These are phyloP conservation scores for Butorides virescens DNA, from an alignment of 2,113 vertebrate genomes.

Conservation along the genomic window DNA sequence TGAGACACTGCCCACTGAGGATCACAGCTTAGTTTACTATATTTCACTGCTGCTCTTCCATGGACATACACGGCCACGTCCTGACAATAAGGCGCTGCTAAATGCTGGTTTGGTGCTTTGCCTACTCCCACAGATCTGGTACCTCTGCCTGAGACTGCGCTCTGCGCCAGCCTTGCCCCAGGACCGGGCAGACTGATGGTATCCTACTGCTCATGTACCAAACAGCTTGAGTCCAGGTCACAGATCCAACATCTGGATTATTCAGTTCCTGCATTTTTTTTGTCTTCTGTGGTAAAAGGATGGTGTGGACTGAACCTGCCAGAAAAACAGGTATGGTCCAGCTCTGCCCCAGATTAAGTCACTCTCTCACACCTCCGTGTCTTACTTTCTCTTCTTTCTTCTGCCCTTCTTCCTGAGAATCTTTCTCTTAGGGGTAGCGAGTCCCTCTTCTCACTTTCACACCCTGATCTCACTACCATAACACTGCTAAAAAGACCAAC, in stretches of 20 bases:
- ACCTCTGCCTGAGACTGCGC: not conserved
- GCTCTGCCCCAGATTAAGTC: not conserved
- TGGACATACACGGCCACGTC: fast-evolving
- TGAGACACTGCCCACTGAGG: not conserved
- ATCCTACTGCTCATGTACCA: not conserved
- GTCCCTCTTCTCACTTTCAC: not conserved
- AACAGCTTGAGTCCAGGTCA: not conserved
- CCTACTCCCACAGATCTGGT: not conserved
- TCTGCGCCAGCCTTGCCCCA: not conserved
- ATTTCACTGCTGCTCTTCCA: not conserved
- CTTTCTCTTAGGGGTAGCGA: not conserved
- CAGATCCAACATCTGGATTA: not conserved
- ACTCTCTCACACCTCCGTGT: not conserved
- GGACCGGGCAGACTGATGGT: not conserved
- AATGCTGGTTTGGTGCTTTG: fast-evolving
- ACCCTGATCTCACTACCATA: not conserved
- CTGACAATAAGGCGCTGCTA: not conserved
- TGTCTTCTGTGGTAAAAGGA: not conserved
- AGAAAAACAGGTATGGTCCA: not conserved
- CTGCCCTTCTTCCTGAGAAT: not conserved
- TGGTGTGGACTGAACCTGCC: not conserved
- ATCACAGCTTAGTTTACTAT: not conserved
- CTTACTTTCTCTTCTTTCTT: not conserved
- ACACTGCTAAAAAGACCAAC: not conserved
- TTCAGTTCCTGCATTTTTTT: not conserved